Evolutionary conservation across 2,888 invertebrate genomes (phyloP).

Genomic region (Drosophila demipolita): DNA sequence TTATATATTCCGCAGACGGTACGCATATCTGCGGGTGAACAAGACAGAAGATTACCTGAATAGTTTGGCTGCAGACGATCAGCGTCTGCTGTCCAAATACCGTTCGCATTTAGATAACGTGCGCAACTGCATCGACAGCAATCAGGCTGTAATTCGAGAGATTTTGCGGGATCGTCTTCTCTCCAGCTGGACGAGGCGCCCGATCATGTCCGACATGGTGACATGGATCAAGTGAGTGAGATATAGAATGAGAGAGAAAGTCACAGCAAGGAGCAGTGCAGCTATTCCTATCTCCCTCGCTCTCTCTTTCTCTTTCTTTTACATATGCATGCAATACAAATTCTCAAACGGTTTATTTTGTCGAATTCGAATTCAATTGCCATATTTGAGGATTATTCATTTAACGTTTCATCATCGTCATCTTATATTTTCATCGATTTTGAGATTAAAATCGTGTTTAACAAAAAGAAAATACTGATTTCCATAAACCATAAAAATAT

Average conservation of each 20-base stretch:
- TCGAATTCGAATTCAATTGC: neutral
- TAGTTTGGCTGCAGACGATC: slow-evolving; percentile 91
- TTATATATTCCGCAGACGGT: slow-evolving; percentile 86
- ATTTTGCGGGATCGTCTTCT: slow-evolving; percentile 87
- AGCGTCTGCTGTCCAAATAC: slow-evolving; percentile 91
- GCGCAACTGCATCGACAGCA: slow-evolving; percentile 91
- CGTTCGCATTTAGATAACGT: slow-evolving; percentile 90
- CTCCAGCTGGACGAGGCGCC: slow-evolving; percentile 58
- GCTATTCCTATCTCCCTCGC: too few species aligned
- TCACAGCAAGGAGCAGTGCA: too few species aligned
- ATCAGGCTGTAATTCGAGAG: slow-evolving; percentile 85
- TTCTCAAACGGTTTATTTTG: neutral
- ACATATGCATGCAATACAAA: neutral
- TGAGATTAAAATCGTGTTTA: neutral
- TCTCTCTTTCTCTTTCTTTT: neutral
- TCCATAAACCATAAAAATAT: slow-evolving; percentile 17
- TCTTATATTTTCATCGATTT: neutral
- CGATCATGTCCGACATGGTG: slow-evolving; percentile 79
- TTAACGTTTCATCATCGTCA: neutral
- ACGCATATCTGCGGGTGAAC: slow-evolving; percentile 91
- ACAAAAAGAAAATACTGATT: slow-evolving; percentile 2
- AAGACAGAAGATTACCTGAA: slow-evolving; percentile 91
- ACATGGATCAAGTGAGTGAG: slow-evolving; percentile 83
- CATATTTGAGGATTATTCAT: neutral
- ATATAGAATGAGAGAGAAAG: slow-evolving; percentile 54